Evolutionary conservation across 2,888 invertebrate genomes (phyloP).

Genomic region (Xestobium rufovillosum): DNA sequence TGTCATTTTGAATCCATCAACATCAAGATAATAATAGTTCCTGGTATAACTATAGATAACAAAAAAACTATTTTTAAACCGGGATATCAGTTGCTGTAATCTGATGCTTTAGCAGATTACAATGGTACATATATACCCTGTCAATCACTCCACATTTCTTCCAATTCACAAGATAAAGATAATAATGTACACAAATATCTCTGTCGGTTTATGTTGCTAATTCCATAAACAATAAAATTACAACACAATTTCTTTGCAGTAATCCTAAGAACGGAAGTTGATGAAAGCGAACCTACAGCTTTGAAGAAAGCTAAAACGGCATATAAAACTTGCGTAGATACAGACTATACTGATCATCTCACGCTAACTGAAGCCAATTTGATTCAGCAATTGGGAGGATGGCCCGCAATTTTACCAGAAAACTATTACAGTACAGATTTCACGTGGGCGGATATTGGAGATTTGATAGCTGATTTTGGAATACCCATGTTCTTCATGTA

Average conservation of each 20-base stretch:
- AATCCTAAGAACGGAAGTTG: conserved; percentile 28
- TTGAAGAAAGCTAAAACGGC: conserved; percentile 38
- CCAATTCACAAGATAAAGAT: too few species aligned
- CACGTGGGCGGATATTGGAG: conserved; percentile 36
- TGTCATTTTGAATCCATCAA: too few species aligned
- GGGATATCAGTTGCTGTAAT: too few species aligned
- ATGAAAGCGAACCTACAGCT: conserved; percentile 31
- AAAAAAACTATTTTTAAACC: too few species aligned
- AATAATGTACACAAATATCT: too few species aligned
- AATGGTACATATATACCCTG: too few species aligned
- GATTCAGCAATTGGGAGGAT: conserved; percentile 33
- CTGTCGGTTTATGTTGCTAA: too few species aligned
- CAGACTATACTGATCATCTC: conserved; percentile 27
- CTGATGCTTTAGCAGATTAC: too few species aligned
- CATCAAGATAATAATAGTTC: too few species aligned
- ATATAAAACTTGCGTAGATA: conserved; percentile 35
- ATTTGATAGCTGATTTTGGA: conserved; percentile 37
- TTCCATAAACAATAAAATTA: not conserved
- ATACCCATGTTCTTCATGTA: conserved; percentile 38
- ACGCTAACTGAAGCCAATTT: conserved; percentile 33
- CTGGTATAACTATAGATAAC: too few species aligned
- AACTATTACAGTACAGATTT: conserved; percentile 18
- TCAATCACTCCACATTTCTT: too few species aligned
- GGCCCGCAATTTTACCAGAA: conserved; percentile 32
- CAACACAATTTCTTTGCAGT: conserved; percentile 30